These are phyloP conservation scores for Leptestheria dahalacensis DNA, from an alignment of 1,140 invertebrate species.

Conservation along the genomic window DNA sequence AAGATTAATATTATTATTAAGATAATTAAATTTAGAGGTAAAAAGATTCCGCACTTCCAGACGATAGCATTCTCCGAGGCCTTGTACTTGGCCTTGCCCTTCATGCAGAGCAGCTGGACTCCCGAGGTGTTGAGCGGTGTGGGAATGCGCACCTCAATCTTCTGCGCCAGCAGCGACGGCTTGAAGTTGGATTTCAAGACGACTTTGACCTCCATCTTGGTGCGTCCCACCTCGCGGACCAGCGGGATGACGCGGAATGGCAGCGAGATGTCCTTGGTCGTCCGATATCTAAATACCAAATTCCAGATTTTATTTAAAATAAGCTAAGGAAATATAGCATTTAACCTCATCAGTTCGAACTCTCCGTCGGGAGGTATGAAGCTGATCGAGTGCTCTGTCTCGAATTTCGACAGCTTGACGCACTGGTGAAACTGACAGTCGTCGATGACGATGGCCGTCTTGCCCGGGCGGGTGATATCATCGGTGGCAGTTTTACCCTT, in stretches of 20 bases:
- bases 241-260: conserved; percentile 98
- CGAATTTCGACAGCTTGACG: conserved; percentile 98
- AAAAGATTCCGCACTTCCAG: conserved; percentile 61
- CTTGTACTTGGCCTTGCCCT: conserved; percentile 99
- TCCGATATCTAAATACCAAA: conserved; percentile 62
- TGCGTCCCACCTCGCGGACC: conserved; percentile 91
- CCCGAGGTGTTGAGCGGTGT: conserved; percentile 97
- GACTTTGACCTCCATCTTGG: conserved; percentile 99
- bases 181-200: conserved; percentile 99
- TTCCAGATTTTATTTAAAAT: neutral
- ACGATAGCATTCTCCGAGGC: conserved; percentile 99
- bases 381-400: conserved; percentile 98
- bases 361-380: conserved; percentile 99
- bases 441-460: conserved; percentile 96
- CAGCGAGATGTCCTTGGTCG: conserved; percentile 98
- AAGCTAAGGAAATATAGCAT: conserved; percentile 12
- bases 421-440: conserved; percentile 99
- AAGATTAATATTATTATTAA: conserved; percentile 9
- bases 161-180: conserved; percentile 91
- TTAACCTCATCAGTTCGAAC: conserved; percentile 96
- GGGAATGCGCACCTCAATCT: conserved; percentile 98
- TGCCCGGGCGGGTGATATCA: conserved; percentile 70
- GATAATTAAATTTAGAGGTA: conserved; percentile 2
- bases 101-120: conserved; percentile 95
- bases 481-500: conserved; percentile 67